Conservation (phyloP, 2,888 invertebrate species). For the Crocallis elinguaria region DNA sequence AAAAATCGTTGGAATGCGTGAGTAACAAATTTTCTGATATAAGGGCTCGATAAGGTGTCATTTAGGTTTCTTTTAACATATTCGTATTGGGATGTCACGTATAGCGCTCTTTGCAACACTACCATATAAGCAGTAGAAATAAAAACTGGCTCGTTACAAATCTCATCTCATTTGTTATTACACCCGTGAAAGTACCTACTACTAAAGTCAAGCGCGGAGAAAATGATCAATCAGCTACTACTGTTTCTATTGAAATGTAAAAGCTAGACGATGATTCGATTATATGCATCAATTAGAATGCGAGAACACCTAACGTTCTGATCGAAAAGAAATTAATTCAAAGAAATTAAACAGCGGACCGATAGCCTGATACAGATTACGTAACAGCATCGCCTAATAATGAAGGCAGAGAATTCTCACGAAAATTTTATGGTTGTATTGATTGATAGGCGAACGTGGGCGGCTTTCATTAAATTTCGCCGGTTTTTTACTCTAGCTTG, state of each 20-base stretch:
- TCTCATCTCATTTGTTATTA: conserved; percentile 52
- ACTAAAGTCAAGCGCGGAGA: conserved; percentile 54
- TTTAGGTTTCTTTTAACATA: conserved; percentile 48
- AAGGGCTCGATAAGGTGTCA: conserved; percentile 36
- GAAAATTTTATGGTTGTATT: conserved; percentile 49
- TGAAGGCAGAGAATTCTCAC: conserved; percentile 47
- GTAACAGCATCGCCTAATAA: conserved; percentile 44
- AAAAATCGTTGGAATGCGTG: conserved; percentile 35
- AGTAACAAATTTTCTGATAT: conserved; percentile 40
- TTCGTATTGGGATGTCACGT: conserved; percentile 46
- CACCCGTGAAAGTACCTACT: conserved; percentile 61
- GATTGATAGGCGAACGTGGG: conserved; percentile 48
- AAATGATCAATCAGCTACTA: conserved; percentile 61
- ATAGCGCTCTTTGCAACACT: conserved; percentile 25
- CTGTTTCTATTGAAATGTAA: conserved; percentile 50
- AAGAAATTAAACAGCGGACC: conserved; percentile 35
- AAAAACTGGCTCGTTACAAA: conserved; percentile 51
- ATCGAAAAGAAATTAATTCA: conserved; percentile 44
- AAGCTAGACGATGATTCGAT: conserved; percentile 49
- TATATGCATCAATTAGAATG: conserved; percentile 46
- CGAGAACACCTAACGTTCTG: conserved; percentile 46
- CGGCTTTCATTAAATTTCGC: conserved; percentile 54
- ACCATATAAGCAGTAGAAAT: conserved; percentile 23
- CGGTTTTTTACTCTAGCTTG: conserved; percentile 35
- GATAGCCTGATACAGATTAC: conserved; percentile 39